Conservation (phyloP, 2,797 vertebrate genomes). For the Malacoraja senta region DNA sequence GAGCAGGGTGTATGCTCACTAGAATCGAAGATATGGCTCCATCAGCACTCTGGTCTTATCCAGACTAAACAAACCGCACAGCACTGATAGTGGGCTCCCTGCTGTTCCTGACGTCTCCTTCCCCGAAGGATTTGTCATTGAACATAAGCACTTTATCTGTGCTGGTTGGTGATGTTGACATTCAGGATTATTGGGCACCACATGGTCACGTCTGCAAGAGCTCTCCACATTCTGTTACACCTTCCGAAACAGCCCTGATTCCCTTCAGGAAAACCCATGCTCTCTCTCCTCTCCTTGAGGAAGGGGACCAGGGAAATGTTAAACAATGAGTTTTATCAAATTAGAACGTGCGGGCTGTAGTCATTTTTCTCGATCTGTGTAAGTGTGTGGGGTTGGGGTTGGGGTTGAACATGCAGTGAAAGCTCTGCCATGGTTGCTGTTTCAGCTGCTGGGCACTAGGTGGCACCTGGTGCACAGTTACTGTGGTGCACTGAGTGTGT, state of each 20-base stretch:
- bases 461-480: background rate
- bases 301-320: too few species aligned
- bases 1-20: background rate
- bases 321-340: too few species aligned
- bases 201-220: too few species aligned
- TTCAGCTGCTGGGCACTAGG: background rate
- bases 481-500: background rate
- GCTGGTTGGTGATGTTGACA: too few species aligned
- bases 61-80: background rate
- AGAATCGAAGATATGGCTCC: background rate
- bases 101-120: background rate
- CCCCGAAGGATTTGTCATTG: background rate
- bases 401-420: too few species aligned
- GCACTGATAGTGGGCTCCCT: background rate
- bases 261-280: too few species aligned
- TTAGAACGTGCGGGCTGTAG: too few species aligned
- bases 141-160: background rate
- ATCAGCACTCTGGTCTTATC: background rate
- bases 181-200: background rate
- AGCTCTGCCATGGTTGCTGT: background rate
- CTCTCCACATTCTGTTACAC: background rate
- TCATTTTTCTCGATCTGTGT: too few species aligned
- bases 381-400: too few species aligned
- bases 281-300: too few species aligned
- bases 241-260: too few species aligned